These are phyloP conservation scores for Odontomyia ornata DNA, from an alignment of 2,888 invertebrate genomes.

Conservation along the genomic window DNA sequence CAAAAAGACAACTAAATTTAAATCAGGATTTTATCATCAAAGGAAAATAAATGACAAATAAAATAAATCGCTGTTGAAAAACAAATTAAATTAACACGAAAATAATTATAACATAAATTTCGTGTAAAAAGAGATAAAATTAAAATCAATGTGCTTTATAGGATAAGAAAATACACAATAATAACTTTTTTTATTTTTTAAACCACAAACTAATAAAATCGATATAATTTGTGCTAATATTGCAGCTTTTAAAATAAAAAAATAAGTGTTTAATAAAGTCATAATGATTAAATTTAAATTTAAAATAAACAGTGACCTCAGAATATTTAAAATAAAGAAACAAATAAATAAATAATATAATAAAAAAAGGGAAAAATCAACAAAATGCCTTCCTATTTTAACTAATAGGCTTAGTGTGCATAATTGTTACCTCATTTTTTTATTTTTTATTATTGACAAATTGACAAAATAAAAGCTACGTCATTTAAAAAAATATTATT, in stretches of 20 bases:
- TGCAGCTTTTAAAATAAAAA: too few relatives aligned
- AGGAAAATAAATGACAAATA: too few relatives aligned
- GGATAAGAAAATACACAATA: neutral
- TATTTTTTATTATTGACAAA: conserved; percentile 51
- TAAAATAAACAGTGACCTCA: too few relatives aligned
- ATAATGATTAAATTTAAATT: too few relatives aligned
- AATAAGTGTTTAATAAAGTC: too few relatives aligned
- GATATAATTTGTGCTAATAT: too few relatives aligned
- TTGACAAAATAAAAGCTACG: neutral
- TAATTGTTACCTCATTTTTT: conserved; percentile 51
- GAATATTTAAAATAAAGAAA: neutral
- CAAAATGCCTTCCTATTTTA: conserved; percentile 53
- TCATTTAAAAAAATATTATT: conserved; percentile 5
- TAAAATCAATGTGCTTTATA: neutral
- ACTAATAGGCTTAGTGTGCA: conserved; percentile 52
- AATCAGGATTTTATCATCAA: too few relatives aligned
- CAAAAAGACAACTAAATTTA: too few relatives aligned
- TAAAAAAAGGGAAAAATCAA: conserved; percentile 32
- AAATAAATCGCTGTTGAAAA: too few relatives aligned
- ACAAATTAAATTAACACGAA: too few relatives aligned
- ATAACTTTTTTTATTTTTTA: too few relatives aligned
- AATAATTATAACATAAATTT: neutral
- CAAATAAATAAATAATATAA: conserved; percentile 14
- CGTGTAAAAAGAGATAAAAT: neutral
- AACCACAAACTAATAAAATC: too few relatives aligned